Base-by-base conservation (phyloP, 2,797 vertebrate species). In the Oceanodroma leucorhoa region DNA sequence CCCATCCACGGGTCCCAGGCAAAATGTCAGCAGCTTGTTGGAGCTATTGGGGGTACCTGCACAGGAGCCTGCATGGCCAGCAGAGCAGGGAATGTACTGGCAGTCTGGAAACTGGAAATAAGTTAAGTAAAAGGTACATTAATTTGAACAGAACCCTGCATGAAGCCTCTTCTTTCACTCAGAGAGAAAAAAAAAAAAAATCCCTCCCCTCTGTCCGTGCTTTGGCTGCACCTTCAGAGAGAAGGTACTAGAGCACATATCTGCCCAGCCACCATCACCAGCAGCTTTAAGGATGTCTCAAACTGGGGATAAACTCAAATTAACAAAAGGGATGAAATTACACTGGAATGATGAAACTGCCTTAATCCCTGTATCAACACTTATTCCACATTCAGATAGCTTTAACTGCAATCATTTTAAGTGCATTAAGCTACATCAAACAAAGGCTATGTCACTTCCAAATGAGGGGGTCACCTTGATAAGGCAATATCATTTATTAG, bases 21-120 rank as follows among this genome's bases (percentile, higher is more conserved):
- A 71, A 76, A 66, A 48, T 14, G 20, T 50, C 36, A 54, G 61
- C 29, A 61, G 41, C 20, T 84, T 13, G 0, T 36, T 67, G 41
- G 58, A 65, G 36, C 29, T 76, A 29, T 24, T 34, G 19, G 34
- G 38, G 45, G 26, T 40, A 70, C 26, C 46, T 45, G 14, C 30
- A 29, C 10, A 30, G 36, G 5, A 20, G 17, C 30, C 34, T 62
- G 48, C 5, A 1, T 6, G 14, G 43, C 20, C 2, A 0, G 48
- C 19, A 72, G 54, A 77, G 61, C 50, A 57, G 32, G 45, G 32
- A 84, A 78, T 1, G 3, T 34, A 48, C 16, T 50, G 66, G 16
- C 26, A 78, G 46, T 23, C 29, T 76, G 50, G n/a, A 62, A 88
- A 84, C 12, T 51, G 57, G 9, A 48, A 86, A 89, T 26, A 54